Conservation (phyloP, 37 sponge, comb jelly and placozoan genomes). For the Hexactinellida sp. region DNA sequence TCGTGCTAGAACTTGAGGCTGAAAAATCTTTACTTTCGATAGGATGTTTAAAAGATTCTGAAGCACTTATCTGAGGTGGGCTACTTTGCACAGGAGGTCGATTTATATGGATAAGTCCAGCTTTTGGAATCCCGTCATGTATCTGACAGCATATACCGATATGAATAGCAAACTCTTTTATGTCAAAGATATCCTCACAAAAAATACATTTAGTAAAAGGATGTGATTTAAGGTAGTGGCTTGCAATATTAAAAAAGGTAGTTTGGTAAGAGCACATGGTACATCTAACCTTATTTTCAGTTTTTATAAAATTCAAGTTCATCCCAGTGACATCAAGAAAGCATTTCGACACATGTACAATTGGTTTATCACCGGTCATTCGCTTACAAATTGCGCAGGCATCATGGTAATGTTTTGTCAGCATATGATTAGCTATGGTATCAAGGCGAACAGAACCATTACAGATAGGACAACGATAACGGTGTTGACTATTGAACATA, state of each 20-base stretch:
- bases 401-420: not conserved
- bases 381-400: not conserved
- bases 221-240: not conserved
- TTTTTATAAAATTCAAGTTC: not conserved
- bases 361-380: not conserved
- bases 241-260: not conserved
- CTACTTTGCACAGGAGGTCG: no score
- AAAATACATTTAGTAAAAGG: not conserved
- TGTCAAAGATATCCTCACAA: not conserved
- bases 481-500: not conserved
- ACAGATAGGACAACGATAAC: not conserved
- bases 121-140: not conserved
- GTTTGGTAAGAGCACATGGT: not conserved
- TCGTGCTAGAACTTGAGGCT: no score
- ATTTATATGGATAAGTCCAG: no score
- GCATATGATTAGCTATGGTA: not conserved
- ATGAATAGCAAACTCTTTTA: slow-evolving; percentile 2
- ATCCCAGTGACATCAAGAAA: not conserved
- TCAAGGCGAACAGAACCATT: not conserved
- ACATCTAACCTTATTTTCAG: not conserved
- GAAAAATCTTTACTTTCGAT: no score
- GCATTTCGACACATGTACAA: not conserved
- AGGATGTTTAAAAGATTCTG: no score
- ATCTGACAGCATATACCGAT: not conserved
- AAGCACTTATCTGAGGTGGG: no score